Evolutionary conservation across 2,888 invertebrate genomes (phyloP).

Genomic region (Nezara viridula): DNA sequence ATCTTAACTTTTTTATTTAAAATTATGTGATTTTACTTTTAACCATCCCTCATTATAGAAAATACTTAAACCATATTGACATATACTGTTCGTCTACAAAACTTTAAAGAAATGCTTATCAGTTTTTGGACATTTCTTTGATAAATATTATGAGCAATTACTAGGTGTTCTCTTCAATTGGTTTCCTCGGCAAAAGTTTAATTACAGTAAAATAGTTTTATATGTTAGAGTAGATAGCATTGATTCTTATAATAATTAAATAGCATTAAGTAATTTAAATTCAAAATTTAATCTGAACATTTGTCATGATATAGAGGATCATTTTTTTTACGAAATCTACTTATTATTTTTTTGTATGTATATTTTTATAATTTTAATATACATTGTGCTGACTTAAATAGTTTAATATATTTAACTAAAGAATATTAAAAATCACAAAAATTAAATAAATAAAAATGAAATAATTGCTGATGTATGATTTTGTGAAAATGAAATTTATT

Average conservation of each 20-base stretch:
- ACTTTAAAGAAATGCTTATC: neutral
- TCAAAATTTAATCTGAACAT: neutral
- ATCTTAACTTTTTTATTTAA: slow-evolving; percentile 26
- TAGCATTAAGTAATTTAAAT: neutral
- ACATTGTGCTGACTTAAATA: neutral
- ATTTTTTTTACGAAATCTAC: neutral
- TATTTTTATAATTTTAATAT: neutral
- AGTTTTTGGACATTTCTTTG: neutral
- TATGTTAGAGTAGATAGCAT: neutral
- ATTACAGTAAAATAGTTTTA: neutral
- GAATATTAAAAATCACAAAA: neutral
- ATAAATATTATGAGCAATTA: slow-evolving; percentile 21
- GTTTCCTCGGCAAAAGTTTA: neutral
- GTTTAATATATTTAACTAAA: neutral
- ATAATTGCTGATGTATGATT: no score
- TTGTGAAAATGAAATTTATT: no score
- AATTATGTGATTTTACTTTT: neutral
- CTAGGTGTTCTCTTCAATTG: slow-evolving; percentile 6
- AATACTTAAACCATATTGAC: neutral
- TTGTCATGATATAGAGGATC: neutral
- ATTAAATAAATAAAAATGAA: neutral
- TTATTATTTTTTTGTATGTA: no score
- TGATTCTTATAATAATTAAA: neutral
- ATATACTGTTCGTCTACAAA: neutral
- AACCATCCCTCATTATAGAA: slow-evolving; percentile 29